Evolutionary conservation across 2,888 invertebrate species (phyloP).

Genomic region (Diaprepes abbreviatus): DNA sequence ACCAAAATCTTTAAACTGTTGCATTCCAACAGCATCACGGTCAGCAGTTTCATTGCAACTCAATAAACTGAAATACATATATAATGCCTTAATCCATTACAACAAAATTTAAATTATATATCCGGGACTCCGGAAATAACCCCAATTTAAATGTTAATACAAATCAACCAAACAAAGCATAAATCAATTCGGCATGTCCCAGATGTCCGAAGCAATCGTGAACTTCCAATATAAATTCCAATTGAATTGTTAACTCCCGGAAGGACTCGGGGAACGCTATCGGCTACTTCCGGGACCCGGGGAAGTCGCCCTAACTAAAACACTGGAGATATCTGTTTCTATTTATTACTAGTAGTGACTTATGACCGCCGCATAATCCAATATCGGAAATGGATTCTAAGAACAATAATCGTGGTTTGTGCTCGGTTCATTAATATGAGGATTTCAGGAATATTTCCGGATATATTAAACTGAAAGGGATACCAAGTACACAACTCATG

Average conservation of each 20-base stretch:
- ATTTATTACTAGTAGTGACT: conserved; percentile 28
- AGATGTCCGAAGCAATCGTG: conserved; percentile 43
- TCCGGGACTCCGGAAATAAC: conserved; percentile 5
- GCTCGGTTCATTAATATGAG: too few species aligned
- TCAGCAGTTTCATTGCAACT: too few species aligned
- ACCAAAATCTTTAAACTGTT: too few species aligned
- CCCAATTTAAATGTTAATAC: conserved; percentile 28
- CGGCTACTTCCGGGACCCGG: conserved; percentile 39
- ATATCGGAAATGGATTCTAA: background rate
- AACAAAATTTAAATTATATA: conserved; percentile 1
- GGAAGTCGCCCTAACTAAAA: conserved; percentile 31
- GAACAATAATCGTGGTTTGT: background rate
- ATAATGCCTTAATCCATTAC: background rate
- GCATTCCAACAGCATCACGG: too few species aligned
- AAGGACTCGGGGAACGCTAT: conserved; percentile 41
- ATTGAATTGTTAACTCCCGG: conserved; percentile 50
- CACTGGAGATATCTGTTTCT: conserved; percentile 34
- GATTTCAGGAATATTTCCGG: too few species aligned
- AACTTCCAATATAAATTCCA: conserved; percentile 47
- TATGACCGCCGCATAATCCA: background rate
- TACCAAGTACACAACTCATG: too few species aligned
- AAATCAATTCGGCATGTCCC: conserved; percentile 42
- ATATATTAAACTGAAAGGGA: too few species aligned
- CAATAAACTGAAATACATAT: too few species aligned
- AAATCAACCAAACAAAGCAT: conserved; percentile 30